Evolutionary conservation across 2,797 vertebrate species (phyloP).

Genomic region (Megaceryle alcyon): DNA sequence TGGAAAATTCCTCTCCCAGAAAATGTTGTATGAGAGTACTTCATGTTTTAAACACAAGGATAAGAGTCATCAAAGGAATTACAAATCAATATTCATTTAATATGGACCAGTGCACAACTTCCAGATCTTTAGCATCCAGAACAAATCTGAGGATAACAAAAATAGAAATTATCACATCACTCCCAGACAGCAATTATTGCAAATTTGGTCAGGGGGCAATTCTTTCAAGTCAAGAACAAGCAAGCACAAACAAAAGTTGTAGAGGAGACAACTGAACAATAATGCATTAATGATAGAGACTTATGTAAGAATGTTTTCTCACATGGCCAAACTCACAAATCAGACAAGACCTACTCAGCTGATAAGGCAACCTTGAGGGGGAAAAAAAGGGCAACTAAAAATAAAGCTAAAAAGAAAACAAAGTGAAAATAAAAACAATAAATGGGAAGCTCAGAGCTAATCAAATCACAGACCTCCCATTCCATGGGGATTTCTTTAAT

Average conservation of each 20-base stretch:
- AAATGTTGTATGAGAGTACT: not conserved
- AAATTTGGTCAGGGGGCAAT: not conserved
- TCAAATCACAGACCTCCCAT: not conserved
- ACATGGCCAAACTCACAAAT: constrained; percentile 26
- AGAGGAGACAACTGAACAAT: constrained; percentile 20
- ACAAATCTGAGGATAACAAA: not conserved
- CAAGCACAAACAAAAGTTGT: not conserved
- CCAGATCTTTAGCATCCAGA: not conserved
- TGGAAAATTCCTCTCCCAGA: not conserved
- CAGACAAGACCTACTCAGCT: constrained; percentile 27
- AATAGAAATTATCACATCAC: not conserved
- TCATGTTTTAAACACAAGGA: not conserved
- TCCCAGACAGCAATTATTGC: constrained; percentile 23
- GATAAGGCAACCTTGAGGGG: constrained; percentile 26
- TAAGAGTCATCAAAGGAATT: not conserved
- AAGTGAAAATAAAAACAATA: not conserved
- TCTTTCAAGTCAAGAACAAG: not conserved
- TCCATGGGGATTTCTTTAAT: not conserved
- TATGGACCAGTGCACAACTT: not conserved
- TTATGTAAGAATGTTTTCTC: constrained; percentile 35
- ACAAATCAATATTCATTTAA: not conserved
- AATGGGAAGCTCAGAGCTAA: constrained; percentile 17
- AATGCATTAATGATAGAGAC: constrained; percentile 5
- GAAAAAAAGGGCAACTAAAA: constrained; percentile 31
- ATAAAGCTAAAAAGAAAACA: constrained; percentile 32